Conservation (phyloP, 92 coral and sea anemone species). For the Scolanthus callimorphus region DNA sequence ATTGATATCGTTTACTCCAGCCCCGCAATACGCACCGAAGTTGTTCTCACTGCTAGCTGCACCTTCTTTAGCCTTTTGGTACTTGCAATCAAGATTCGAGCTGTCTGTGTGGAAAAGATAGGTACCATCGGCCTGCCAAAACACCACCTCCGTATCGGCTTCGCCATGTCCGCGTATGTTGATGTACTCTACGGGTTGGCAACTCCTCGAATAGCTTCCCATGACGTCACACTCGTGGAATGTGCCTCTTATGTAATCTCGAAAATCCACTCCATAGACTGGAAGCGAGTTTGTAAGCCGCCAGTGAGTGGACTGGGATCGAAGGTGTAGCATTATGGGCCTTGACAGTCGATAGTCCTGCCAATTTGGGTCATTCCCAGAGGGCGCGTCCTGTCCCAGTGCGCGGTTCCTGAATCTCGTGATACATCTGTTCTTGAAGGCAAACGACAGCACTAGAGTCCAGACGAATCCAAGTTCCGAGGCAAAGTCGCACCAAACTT, state of each 20-base stretch:
- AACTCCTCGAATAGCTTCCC: neutral
- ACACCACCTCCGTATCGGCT: neutral
- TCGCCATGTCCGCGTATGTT: neutral
- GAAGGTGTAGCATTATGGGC: conserved; percentile 22
- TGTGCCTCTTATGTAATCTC: neutral
- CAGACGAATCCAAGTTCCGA: conserved; percentile 45
- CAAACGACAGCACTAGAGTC: conserved; percentile 45
- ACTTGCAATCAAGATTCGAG: neutral
- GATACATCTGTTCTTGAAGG: conserved; percentile 16
- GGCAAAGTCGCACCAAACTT: conserved; percentile 49
- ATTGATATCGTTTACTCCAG: no score
- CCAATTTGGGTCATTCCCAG: conserved; percentile 44
- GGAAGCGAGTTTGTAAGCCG: neutral
- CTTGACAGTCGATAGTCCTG: conserved; percentile 27
- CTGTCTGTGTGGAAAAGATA: neutral
- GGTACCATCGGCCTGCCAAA: neutral
- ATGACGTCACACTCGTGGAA: neutral
- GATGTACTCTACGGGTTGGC: neutral
- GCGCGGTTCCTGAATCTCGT: conserved; percentile 1
- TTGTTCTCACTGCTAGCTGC: neutral
- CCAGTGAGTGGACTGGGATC: neutral
- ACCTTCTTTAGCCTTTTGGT: neutral
- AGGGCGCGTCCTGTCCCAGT: conserved; percentile 8
- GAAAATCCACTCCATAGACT: neutral
- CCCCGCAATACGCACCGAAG: neutral